Evolutionary conservation across 2,888 invertebrate species (phyloP), one percentile per base, ranked within the genome.

Genomic region (Atethmia centrago): DNA sequence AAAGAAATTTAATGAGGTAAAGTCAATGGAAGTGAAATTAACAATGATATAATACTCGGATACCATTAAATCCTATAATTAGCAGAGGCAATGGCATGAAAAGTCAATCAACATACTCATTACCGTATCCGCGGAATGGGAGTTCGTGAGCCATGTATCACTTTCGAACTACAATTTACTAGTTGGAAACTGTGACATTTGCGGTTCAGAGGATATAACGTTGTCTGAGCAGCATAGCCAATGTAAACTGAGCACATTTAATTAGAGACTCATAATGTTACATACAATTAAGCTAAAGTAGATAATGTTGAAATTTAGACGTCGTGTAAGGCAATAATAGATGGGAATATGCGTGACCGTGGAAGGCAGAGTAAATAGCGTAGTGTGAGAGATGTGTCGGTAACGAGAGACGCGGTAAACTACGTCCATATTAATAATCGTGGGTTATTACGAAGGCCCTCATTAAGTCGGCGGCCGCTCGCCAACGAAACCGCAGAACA

Each of bases 381-480:
- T 86, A 84, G 88, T 84, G 79, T 82, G 81, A 86, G 87, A 89
- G 88, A 89, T 83, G 81, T 84, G 79, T 85, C 84, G 85, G 89
- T 93, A 94, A 94, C 93, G 87, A 93, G 93, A 88, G 76, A 76
- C 90, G 90, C 87, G 90, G 90, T 88, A 92, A 94, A 93, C 92
- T 92, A 92, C 93, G 90, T 91, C 88, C 93, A 94, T 94, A 95
- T 95, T 95, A 93, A 95, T 95, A 95, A 95, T 94, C 93, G 91
- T 80, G 88, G 91, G 94, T 94, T 94, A 95, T 95, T 95, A 95
- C 94, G 89, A 89, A 88, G 90, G 89, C 91, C 92, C 94, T 95
- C 94, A 95, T 95, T 95, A 95, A 92, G 88, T 91, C 90, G 88
- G 89, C 90, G 89, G 90, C 92, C 92, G 92, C 92, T 94, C 92